A percentile compares a stretch with the other conserved stretches of the same genome.
Conservation (phyloP, 1,140 invertebrate species). For the Heliconius hewitsoni region DNA sequence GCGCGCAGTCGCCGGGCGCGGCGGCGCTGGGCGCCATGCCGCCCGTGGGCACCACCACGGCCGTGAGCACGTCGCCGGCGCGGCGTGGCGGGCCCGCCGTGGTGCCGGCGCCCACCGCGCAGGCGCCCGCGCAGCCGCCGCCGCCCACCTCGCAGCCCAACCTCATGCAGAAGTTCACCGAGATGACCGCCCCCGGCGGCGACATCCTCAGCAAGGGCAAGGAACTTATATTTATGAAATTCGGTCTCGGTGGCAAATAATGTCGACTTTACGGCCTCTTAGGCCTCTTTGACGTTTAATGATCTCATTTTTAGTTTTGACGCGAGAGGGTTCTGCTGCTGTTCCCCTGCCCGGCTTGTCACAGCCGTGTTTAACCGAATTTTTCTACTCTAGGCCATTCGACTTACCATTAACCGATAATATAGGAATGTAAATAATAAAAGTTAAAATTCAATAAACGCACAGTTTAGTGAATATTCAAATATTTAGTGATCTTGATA, state of each 20-base stretch:
- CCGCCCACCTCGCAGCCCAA: constrained; percentile 83
- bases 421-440: constrained; percentile 67
- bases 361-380: constrained; percentile 48
- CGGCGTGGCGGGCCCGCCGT: constrained; percentile 83
- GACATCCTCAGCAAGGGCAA: constrained; percentile 94
- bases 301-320: constrained; percentile 35
- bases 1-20: constrained; percentile 67
- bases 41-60: constrained; percentile 46
- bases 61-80: constrained; percentile 55
- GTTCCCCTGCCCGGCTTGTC: constrained; percentile 39
- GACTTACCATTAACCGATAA: constrained; percentile 53
- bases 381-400: constrained; percentile 60
- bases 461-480: constrained; percentile 79
- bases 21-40: constrained; percentile 53
- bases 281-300: constrained; percentile 46
- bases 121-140: constrained; percentile 51
- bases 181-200: constrained; percentile 90
- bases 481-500: constrained; percentile 75
- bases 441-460: constrained; percentile 73
- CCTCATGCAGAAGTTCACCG: constrained; percentile 91
- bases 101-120: constrained; percentile 73
- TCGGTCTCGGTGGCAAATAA: constrained; percentile 91
- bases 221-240: constrained; percentile 95
- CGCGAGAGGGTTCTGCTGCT: constrained; percentile 53
- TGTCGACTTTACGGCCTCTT: constrained; percentile 70